Evolutionary conservation across 2,888 invertebrate genomes (phyloP), one percentile per base, ranked within the genome.

Genomic region (Oxycera nigricornis): DNA sequence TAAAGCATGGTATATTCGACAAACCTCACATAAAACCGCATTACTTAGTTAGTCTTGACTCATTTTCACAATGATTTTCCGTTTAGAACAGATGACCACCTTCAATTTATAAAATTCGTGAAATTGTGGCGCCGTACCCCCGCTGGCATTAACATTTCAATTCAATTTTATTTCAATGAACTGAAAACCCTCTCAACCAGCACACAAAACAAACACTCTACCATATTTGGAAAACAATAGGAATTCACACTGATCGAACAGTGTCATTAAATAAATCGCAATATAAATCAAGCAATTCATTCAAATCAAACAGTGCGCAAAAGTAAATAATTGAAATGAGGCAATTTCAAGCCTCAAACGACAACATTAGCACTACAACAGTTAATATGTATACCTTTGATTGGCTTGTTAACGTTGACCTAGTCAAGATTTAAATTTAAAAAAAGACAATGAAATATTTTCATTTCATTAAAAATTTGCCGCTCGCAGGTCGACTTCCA

Each of bases 171-270:
- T 55, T 55, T 24, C 20, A 55, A 2, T 55, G 52, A 55, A 24
- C 22, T 46, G 46, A 46, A 46, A 46, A 46, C 46, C 17, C 46
- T 17, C 46, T 46, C 46, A 46, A 7, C n/a, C 46, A 46, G 46
- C 46, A 46, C 46, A 3, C 17, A 55, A 55, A 26, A 3, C 57
- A 28, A 26, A 57, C 14, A 57, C 28, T 28, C 17, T 22, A 26
- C 67, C 67, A 4, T 68, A 68, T 68, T 68, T 68, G 67, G 67
- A 46, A 28, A 46, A 68, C 67, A 68, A 68, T 68, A 20, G 17
- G 50, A 68, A 68, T 68, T 50, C 28, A 68, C 28, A 68, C 65
- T 24, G 24, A 68, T 41, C 26, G 50, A 28, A 28, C 28, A 28
- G 35, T 50, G 61, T 61, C 61, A 61, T 26, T 61, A n/a, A 61